These are phyloP conservation scores for Cryptoprocta ferox DNA, from an alignment of 2,797 vertebrate species.

Conservation along the genomic window DNA sequence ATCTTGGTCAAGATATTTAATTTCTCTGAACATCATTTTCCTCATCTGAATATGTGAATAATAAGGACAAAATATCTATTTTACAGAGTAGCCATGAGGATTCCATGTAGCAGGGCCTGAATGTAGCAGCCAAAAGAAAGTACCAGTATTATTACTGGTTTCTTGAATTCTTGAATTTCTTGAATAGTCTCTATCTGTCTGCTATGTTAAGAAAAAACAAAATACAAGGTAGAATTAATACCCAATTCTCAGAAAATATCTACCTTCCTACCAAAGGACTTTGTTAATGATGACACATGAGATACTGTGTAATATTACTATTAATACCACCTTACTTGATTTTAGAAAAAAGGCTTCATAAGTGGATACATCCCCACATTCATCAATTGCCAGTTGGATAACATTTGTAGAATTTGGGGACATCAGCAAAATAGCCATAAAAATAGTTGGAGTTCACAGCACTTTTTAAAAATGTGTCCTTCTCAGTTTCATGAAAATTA, in stretches of 20 bases:
- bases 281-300: background rate
- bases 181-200: background rate
- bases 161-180: too few species aligned
- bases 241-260: background rate
- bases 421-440: background rate
- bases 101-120: background rate
- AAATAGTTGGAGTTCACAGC: background rate
- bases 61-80: background rate
- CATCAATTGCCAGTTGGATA: background rate
- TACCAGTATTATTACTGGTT: background rate
- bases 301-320: background rate
- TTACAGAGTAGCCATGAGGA: background rate
- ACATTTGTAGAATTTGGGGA: background rate
- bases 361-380: background rate
- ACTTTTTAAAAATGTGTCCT: background rate
- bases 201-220: background rate
- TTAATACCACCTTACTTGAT: background rate
- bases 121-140: background rate
- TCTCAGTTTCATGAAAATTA: conserved; percentile 3
- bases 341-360: conserved; percentile 6
- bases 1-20: background rate
- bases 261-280: background rate
- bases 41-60: background rate
- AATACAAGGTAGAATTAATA: background rate
- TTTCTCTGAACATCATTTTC: background rate